Conservation (phyloP, 2,888 invertebrate species). For the Pollenia amentaria region DNA sequence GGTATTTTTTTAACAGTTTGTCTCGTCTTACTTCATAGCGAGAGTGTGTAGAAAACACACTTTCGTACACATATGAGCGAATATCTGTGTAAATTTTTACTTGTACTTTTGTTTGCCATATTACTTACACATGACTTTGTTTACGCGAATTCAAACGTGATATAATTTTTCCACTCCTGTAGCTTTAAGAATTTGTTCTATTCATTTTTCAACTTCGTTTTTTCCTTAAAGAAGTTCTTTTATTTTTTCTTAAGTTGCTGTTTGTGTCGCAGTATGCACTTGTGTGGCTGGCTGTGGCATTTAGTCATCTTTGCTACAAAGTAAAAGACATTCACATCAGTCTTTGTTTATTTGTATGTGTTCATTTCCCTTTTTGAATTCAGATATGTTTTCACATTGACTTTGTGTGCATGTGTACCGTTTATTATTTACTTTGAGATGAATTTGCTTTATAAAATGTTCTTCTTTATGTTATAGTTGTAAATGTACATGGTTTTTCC, state of each 20-base stretch:
- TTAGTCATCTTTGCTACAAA: constrained; percentile 56
- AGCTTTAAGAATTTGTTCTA: constrained; percentile 47
- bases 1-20: constrained; percentile 54
- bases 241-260: constrained; percentile 25
- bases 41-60: not conserved
- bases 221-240: constrained; percentile 42
- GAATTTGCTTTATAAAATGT: constrained; percentile 13
- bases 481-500: not conserved
- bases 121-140: constrained; percentile 74
- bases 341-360: constrained; percentile 43
- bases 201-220: constrained; percentile 3
- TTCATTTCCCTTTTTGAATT: constrained; percentile 37
- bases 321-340: constrained; percentile 41
- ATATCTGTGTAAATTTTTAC: constrained; percentile 3
- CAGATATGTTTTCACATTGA: not conserved
- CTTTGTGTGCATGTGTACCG: not conserved
- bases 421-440: constrained; percentile 29
- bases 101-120: constrained; percentile 51
- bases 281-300: constrained; percentile 53
- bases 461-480: not conserved
- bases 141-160: constrained; percentile 70
- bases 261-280: constrained; percentile 3
- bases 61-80: not conserved
- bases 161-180: constrained; percentile 68
- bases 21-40: constrained; percentile 1